Evolutionary conservation across 2,888 invertebrate genomes (phyloP), one percentile per base, ranked within the genome.

Genomic region (Hirtodrosophila cameraria): DNA sequence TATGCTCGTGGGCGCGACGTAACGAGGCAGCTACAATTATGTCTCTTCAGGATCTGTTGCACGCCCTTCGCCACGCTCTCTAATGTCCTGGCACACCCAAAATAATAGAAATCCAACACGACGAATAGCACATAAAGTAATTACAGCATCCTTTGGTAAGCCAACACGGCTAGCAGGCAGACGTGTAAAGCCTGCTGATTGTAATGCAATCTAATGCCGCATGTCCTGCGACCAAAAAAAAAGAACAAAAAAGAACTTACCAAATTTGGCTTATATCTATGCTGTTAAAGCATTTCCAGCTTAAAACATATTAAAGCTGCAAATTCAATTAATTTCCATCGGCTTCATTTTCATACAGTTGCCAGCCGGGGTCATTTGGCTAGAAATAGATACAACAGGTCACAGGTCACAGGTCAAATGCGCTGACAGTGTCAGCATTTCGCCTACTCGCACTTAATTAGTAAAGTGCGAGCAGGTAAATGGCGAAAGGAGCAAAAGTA

Each of bases 51-150:
- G 23, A 30, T 12, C 12, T 18, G 1, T 8, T 36, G 28, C 11
- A n/a, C 15, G 1, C 9, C 42, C 7, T 9, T 16, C 39, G 9
- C 12, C 27, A 1, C 27, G 33, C 13, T 46, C 15, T 30, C 28
- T 33, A 46, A 72, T 67, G 67, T 55, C 53, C 53, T n/a, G 55
- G 57, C 65, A 48, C 39, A 43, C 55, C 75, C 46, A 64, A 75
- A 76, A 71, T 75, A 68, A 61, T 64, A 54, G 64, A 72, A 75
- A 79, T 76, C 80, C 68, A 62, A 79, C 62, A 75, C 62, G 75
- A 23, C 23, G 23, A 60, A 50, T 54, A 54, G 53, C 36, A 70
- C 70, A 75, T 78, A 60, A 78, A 66, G 79, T 65, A 76, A 76
- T 76, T 79, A 80, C 80, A 69, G 55, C 62, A 54, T 70, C 59